phyloP scores from a whole-genome alignment of 1,140 invertebrate species.

The Drosophila leontia region DNA sequence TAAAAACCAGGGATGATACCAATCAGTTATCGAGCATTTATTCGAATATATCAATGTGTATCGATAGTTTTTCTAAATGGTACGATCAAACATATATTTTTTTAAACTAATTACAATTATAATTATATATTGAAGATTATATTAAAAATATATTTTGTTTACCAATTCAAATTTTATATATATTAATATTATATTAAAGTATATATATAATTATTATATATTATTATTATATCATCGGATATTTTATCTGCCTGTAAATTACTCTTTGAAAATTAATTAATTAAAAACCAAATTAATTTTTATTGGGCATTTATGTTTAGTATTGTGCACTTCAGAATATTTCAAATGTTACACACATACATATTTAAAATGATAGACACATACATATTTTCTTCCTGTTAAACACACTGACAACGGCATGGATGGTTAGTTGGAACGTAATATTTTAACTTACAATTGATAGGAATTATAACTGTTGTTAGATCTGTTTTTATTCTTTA shows the following conservation, averaged over 20 bases:
- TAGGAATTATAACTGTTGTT: background rate
- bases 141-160: no score
- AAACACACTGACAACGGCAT: background rate
- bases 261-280: no score
- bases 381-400: background rate
- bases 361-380: background rate
- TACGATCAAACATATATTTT: no score
- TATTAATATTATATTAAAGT: no score
- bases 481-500: background rate
- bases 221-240: no score
- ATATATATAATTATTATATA: no score
- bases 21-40: background rate
- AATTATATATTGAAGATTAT: no score
- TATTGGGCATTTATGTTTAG: background rate
- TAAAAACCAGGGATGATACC: constrained; percentile 12
- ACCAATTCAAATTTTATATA: no score
- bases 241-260: no score
- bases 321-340: background rate
- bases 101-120: no score
- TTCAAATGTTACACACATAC: background rate
- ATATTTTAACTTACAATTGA: background rate
- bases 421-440: background rate
- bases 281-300: background rate
- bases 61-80: no score
- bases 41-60: no score